phyloP scores from a whole-genome alignment of 92 coral and sea anemone genomes.

The Phymanthus crucifer region DNA sequence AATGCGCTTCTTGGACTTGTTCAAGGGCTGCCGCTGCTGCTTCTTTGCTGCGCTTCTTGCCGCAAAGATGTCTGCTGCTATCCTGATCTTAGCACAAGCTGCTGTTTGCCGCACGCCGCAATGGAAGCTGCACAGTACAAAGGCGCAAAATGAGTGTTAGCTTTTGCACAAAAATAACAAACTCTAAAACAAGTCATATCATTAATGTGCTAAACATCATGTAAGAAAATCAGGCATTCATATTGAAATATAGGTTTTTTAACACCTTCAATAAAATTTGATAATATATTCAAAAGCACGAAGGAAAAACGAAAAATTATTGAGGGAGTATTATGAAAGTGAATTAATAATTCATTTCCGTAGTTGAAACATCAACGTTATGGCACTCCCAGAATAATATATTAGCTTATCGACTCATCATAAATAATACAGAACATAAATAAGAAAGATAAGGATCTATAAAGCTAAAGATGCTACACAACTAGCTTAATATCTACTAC shows the following conservation, averaged over 20 bases:
- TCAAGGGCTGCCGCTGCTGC: constrained; percentile 37
- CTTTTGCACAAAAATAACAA: constrained; percentile 11
- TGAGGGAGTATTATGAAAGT: not conserved
- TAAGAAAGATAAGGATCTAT: not conserved
- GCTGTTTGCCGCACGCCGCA: constrained; percentile 82
- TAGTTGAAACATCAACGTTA: not conserved
- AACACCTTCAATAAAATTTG: not conserved
- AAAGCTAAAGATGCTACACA: not conserved
- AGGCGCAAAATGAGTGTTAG: constrained; percentile 74
- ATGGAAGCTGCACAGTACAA: constrained; percentile 84
- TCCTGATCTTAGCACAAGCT: constrained; percentile 39
- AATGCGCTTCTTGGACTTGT: constrained; percentile 41
- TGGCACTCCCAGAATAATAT: not conserved
- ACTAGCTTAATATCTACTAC: not conserved
- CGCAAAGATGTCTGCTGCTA: constrained; percentile 71
- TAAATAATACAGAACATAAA: not conserved
- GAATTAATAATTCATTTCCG: not conserved
- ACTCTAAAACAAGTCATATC: not conserved
- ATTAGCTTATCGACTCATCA: not conserved
- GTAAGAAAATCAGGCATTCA: not conserved
- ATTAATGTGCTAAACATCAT: not conserved
- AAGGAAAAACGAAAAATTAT: not conserved
- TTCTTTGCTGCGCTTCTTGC: constrained; percentile 50
- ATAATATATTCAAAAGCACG: not conserved
- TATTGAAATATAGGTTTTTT: not conserved